Conservation (phyloP, 2,797 vertebrate species). For the Poeciliopsis gracilis region DNA sequence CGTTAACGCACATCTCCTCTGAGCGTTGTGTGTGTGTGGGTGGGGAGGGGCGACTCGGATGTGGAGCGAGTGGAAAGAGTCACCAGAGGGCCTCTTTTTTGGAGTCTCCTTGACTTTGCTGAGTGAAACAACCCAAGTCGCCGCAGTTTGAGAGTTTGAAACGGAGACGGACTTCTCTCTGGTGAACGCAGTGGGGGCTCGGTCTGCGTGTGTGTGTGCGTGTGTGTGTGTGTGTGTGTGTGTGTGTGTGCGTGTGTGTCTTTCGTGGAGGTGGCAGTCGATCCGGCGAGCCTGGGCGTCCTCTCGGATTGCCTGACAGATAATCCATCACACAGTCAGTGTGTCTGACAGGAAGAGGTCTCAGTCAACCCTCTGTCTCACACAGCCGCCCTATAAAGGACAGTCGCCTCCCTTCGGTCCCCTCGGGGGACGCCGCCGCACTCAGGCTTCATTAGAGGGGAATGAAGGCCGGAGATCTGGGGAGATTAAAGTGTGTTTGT, state of each 20-base stretch:
- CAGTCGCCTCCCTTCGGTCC: conserved; percentile 48
- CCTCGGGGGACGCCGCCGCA: conserved; percentile 41
- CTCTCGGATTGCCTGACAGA: conserved; percentile 78
- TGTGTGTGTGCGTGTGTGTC: conserved; percentile 18
- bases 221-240: conserved; percentile 14
- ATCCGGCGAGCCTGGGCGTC: conserved; percentile 75
- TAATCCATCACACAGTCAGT: conserved; percentile 85
- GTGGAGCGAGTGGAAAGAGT: background rate
- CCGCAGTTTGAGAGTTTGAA: conserved; percentile 17
- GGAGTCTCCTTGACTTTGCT: conserved; percentile 43
- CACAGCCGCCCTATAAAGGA: conserved; percentile 59
- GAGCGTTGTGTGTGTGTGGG: background rate
- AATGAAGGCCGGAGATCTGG: conserved; percentile 31
- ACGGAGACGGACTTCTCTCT: conserved; percentile 2
- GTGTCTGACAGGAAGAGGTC: conserved; percentile 76
- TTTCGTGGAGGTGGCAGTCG: conserved; percentile 64
- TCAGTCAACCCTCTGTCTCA: conserved; percentile 47
- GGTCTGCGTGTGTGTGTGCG: conserved; percentile 13
- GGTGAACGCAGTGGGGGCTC: too few species aligned
- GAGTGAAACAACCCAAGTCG: conserved; percentile 13
- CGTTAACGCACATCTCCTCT: conserved; percentile 8
- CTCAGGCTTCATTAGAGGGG: conserved; percentile 57
- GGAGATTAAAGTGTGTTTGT: conserved; percentile 12
- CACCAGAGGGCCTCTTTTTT: background rate
- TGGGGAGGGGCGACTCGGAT: background rate